phyloP scores from a whole-genome alignment of 2,888 invertebrate genomes.

The Julus scandinavius region DNA sequence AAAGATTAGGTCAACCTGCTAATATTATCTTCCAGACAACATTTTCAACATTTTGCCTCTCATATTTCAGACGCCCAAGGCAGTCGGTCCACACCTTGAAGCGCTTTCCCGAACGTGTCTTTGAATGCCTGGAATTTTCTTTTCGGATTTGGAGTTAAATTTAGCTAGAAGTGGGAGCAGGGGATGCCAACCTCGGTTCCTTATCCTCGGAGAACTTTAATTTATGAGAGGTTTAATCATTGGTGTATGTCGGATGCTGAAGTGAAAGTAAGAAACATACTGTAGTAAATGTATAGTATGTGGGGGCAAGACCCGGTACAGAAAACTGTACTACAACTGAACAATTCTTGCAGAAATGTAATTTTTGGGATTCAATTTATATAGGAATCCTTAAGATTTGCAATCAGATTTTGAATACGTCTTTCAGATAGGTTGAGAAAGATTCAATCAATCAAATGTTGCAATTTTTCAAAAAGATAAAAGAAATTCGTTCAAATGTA shows the following conservation, averaged over 20 bases:
- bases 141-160: neutral
- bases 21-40: constrained; percentile 29
- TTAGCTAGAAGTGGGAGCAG: neutral
- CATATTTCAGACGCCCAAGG: constrained; percentile 34
- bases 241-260: neutral
- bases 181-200: constrained; percentile 1
- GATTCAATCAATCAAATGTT: too few relatives aligned
- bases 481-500: too few relatives aligned
- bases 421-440: too few relatives aligned
- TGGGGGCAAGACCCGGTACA: too few relatives aligned
- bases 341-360: too few relatives aligned
- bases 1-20: constrained; percentile 19
- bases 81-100: constrained; percentile 1
- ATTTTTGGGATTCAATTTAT: too few relatives aligned
- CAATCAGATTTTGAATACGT: too few relatives aligned
- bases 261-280: neutral
- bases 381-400: too few relatives aligned
- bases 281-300: too few relatives aligned
- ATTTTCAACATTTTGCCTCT: constrained; percentile 24
- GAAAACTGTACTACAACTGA: too few relatives aligned
- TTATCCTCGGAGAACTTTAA: neutral
- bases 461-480: too few relatives aligned
- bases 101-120: neutral
- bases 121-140: neutral
- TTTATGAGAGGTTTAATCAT: neutral